Base-by-base conservation (phyloP, 2,888 invertebrate genomes). In the Drosophila tanythrix region DNA sequence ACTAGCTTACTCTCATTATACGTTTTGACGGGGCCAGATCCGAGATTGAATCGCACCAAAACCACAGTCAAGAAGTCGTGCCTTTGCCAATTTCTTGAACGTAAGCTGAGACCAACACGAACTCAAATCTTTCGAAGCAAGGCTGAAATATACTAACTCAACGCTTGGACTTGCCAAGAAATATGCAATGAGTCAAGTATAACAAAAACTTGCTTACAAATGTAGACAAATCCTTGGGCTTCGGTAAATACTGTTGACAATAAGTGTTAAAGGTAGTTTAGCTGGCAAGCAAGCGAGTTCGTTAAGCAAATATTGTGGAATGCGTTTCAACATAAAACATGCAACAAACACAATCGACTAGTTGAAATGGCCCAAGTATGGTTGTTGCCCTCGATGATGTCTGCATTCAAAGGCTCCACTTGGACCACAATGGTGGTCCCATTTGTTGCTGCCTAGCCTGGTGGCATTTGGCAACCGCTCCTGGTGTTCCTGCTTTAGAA, bases 361-460 rank as follows among this genome's bases (percentile, higher is more conserved):
- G 61, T 31, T 11, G 29, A 64, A 36, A 15, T 38, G 40, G 58
- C 7, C 50, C 21, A n/a, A 33, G 27, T 7, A 11, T 25, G 48
- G 59, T 59, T 56, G 55, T 58, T 61, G 48, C 5, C 43, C 48
- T 33, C 68, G 83, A 88, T 83, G 80, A 88, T 83, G 89, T 86
- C 46, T 40, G 76, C 73, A 76, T 80, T 83, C 73, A 80, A 73
- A 70, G 75, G 64, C 65, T 67, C 56, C 74, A 69, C 70, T 64
- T 72, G 82, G 67, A 82, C 69, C 33, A 33, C 33, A 33, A 33
- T 33, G 89, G 83, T 89, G 83, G 89, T 87, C 89, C 68, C 88
- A 83, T 89, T 83, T 83, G 88, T 87, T 70, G 83, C 52, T 58
- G 67, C 70, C 75, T 65, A 51, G 25, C 15, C 33, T 46, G 33